Evolutionary conservation across 1,140 invertebrate species (phyloP).

Genomic region (Heliconius nattereri): DNA sequence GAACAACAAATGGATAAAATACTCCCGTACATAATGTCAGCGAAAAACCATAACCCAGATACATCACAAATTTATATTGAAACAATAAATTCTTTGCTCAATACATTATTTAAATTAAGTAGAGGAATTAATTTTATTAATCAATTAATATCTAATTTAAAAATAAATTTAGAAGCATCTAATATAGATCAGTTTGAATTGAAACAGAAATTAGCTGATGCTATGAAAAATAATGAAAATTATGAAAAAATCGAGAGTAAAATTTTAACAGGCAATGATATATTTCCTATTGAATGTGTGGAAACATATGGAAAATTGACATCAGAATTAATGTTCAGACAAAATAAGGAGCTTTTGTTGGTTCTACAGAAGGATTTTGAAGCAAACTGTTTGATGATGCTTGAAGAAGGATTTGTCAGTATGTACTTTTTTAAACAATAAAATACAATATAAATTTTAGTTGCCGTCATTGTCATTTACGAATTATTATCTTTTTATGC

Average conservation of each 20-base stretch:
- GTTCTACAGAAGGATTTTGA: slow-evolving; percentile 68
- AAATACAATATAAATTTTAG: no score
- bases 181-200: slow-evolving; percentile 68
- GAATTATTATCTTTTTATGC: no score
- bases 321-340: slow-evolving; percentile 70
- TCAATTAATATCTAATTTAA: slow-evolving; percentile 65
- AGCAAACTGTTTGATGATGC: slow-evolving; percentile 60
- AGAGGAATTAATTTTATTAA: slow-evolving; percentile 61
- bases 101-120: slow-evolving; percentile 71
- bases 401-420: slow-evolving; percentile 70
- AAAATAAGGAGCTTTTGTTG: slow-evolving; percentile 67
- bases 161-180: slow-evolving; percentile 54
- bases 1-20: slow-evolving; percentile 64
- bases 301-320: slow-evolving; percentile 65
- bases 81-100: slow-evolving; percentile 62
- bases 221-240: slow-evolving; percentile 42
- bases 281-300: slow-evolving; percentile 64
- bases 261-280: slow-evolving; percentile 60
- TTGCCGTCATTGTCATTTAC: no score
- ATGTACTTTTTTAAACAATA: slow-evolving; percentile 42
- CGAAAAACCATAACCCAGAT: slow-evolving; percentile 57
- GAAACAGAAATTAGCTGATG: slow-evolving; percentile 57
- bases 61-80: slow-evolving; percentile 54
- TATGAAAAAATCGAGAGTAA: slow-evolving; percentile 56
- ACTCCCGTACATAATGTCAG: slow-evolving; percentile 62